Conservation (phyloP, 2,113 vertebrate genomes). For the Patagioenas fasciata region DNA sequence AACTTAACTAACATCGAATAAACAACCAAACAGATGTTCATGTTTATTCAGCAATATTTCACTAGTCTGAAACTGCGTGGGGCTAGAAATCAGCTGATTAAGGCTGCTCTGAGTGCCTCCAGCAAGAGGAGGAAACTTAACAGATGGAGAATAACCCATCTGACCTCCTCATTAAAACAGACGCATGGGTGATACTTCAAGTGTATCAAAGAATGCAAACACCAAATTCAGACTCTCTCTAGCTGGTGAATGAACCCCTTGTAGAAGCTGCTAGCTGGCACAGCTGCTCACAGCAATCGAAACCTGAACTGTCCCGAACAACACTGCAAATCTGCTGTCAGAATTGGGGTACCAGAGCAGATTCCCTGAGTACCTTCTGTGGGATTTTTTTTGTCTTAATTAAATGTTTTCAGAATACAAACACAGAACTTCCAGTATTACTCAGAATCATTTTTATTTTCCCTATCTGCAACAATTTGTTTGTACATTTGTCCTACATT, state of each 20-base stretch:
- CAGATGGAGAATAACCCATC: neutral
- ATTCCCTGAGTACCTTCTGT: neutral
- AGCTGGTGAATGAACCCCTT: neutral
- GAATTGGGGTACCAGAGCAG: neutral
- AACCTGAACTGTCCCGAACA: neutral
- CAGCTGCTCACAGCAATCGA: neutral
- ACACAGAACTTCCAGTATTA: neutral
- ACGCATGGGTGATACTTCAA: neutral
- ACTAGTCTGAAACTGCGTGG: neutral
- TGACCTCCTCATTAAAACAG: neutral
- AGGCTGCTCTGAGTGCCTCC: neutral
- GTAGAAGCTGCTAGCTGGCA: neutral
- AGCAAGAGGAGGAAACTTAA: neutral
- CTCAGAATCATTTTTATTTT: neutral
- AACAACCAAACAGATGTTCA: conserved; percentile 12
- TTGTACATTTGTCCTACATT: neutral
- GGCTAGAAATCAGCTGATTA: neutral
- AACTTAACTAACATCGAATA: neutral
- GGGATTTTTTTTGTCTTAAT: neutral
- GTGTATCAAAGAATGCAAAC: neutral
- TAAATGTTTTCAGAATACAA: neutral
- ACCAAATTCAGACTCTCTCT: neutral
- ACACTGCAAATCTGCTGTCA: neutral
- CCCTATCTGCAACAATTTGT: neutral
- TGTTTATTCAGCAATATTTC: conserved; percentile 6